A percentile compares a stretch with the other conserved stretches of the same genome.
These are phyloP conservation scores for Xestia xanthographa DNA, from an alignment of 2,888 invertebrate genomes.

Conservation along the genomic window DNA sequence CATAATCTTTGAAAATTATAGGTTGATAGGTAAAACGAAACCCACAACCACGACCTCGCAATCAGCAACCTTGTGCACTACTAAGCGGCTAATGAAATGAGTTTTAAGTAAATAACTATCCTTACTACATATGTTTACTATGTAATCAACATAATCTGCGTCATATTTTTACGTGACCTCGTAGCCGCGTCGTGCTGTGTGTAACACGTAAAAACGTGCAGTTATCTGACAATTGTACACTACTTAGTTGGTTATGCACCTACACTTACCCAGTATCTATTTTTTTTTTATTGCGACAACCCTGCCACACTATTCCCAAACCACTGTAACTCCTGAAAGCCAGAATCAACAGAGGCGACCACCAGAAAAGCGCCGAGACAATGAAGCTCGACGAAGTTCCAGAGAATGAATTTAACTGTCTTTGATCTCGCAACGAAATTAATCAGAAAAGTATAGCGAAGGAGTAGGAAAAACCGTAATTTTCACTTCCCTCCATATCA, in stretches of 20 bases:
- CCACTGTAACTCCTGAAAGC: too few species aligned
- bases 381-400: too few species aligned
- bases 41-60: slow-evolving; percentile 10
- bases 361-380: too few species aligned
- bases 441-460: too few species aligned
- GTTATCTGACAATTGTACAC: not conserved
- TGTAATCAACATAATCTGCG: slow-evolving; percentile 33
- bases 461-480: too few species aligned
- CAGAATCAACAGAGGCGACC: too few species aligned
- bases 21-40: not conserved
- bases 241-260: slow-evolving; percentile 25
- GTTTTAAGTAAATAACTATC: slow-evolving; percentile 39
- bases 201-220: slow-evolving; percentile 43
- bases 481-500: too few species aligned
- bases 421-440: too few species aligned
- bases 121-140: slow-evolving; percentile 5
- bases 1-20: not conserved
- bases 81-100: slow-evolving; percentile 13
- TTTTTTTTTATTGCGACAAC: too few species aligned
- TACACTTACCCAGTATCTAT: not conserved
- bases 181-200: slow-evolving; percentile 19
- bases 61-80: slow-evolving; percentile 5
- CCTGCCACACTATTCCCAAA: too few species aligned
- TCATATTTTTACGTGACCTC: slow-evolving; percentile 43
- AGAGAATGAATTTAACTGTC: too few species aligned